phyloP scores from a whole-genome alignment of 2,888 invertebrate genomes.

The Lydus trimaculatus region DNA sequence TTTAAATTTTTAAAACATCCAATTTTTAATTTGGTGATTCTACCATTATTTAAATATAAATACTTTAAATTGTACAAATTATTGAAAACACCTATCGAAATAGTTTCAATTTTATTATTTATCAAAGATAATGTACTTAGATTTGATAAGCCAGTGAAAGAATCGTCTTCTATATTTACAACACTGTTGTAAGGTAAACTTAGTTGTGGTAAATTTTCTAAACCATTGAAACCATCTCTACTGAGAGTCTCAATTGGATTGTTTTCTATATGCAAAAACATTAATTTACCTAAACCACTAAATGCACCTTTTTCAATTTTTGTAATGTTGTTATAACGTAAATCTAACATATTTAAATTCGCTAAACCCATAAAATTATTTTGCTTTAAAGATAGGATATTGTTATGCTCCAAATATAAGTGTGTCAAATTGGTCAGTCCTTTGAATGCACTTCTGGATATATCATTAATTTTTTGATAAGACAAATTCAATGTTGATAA shows the following conservation, averaged over 20 bases:
- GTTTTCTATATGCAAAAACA: neutral
- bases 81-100: neutral
- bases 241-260: neutral
- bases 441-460: neutral
- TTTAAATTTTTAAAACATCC: slow-evolving; percentile 1
- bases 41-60: neutral
- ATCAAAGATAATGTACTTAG: neutral
- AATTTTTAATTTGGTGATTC: neutral
- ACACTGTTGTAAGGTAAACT: neutral
- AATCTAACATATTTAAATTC: neutral
- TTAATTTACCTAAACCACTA: neutral
- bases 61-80: neutral
- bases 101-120: slow-evolving; percentile 10
- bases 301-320: slow-evolving; percentile 4
- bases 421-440: too few relatives aligned
- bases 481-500: neutral
- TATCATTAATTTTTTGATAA: neutral
- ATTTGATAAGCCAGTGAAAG: neutral
- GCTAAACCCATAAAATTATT: neutral
- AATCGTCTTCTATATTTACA: neutral
- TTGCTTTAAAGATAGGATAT: neutral
- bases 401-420: too few relatives aligned
- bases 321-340: slow-evolving; percentile 9
- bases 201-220: neutral
- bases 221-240: slow-evolving; percentile 10